Evolutionary conservation across 1,140 invertebrate genomes (phyloP).

Genomic region (Chymomyza costata): DNA sequence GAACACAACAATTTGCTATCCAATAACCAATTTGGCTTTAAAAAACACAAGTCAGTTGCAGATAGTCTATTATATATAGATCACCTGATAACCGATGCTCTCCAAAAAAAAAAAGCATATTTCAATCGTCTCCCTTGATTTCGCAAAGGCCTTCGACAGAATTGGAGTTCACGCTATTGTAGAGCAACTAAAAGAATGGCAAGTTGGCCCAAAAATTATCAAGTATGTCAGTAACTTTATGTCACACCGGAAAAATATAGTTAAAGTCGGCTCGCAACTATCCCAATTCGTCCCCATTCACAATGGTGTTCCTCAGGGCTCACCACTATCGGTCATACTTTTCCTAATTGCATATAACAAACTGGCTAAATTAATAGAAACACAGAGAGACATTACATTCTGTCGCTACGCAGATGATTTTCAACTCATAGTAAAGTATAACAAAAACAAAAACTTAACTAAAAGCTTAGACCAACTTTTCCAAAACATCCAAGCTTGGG

Average conservation of each 20-base stretch:
- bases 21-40: conserved; percentile 9
- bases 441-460: neutral
- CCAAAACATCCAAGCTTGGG: conserved; percentile 6
- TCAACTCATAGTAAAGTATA: conserved; percentile 9
- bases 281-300: neutral
- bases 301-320: conserved; percentile 18
- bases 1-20: conserved; percentile 15
- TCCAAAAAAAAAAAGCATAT: conserved; percentile 14
- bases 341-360: conserved; percentile 16
- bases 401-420: conserved; percentile 28
- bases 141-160: conserved; percentile 23
- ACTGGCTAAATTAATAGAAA: neutral
- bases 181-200: conserved; percentile 19
- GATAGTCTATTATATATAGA: conserved; percentile 8
- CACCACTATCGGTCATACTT: conserved; percentile 13
- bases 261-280: neutral
- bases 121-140: conserved; percentile 21
- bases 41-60: conserved; percentile 1
- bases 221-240: conserved; percentile 21
- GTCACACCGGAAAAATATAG: conserved; percentile 12
- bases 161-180: conserved; percentile 19
- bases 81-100: conserved; percentile 7
- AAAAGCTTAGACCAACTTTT: conserved; percentile 2
- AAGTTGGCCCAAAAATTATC: conserved; percentile 20
- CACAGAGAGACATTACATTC: conserved; percentile 3